Conservation (phyloP, 2,797 vertebrate species). For the Megaceryle alcyon region DNA sequence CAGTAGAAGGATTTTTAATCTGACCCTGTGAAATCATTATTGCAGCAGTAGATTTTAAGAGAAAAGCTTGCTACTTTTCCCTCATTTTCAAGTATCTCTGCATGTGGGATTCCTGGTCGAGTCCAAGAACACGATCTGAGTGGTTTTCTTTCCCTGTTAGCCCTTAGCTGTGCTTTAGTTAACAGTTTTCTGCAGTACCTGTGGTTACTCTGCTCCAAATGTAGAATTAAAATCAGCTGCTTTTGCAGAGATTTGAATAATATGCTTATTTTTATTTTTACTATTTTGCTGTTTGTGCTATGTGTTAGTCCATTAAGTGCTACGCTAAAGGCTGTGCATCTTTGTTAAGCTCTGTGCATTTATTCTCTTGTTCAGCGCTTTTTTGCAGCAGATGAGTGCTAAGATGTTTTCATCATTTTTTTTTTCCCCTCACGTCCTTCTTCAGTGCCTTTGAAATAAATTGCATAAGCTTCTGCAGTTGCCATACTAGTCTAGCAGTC, state of each 20-base stretch:
- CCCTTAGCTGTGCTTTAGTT: conserved; percentile 5
- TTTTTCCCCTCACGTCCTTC: not conserved
- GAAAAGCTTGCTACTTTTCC: not conserved
- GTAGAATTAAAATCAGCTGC: conserved; percentile 11
- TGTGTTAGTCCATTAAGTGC: conserved; percentile 20
- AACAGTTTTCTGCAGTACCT: conserved; percentile 43
- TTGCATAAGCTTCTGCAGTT: conserved; percentile 22
- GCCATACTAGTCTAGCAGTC: not conserved
- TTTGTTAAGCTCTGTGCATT: conserved; percentile 15
- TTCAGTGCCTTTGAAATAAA: conserved; percentile 32
- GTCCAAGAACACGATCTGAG: not conserved
- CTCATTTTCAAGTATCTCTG: not conserved
- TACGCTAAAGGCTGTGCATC: not conserved
- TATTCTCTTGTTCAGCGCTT: not conserved
- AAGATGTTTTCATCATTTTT: conserved; percentile 4
- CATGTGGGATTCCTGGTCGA: not conserved
- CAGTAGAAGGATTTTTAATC: not conserved
- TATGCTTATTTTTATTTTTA: conserved; percentile 1
- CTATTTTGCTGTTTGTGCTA: not conserved
- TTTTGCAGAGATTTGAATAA: conserved; percentile 22
- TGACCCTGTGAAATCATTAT: not conserved
- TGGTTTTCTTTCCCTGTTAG: not conserved
- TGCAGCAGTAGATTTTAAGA: not conserved
- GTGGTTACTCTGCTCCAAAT: conserved; percentile 13
- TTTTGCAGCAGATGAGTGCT: conserved; percentile 8